Evolutionary conservation across 1,140 invertebrate genomes (phyloP).

Genomic region (Antheraea pernyi): DNA sequence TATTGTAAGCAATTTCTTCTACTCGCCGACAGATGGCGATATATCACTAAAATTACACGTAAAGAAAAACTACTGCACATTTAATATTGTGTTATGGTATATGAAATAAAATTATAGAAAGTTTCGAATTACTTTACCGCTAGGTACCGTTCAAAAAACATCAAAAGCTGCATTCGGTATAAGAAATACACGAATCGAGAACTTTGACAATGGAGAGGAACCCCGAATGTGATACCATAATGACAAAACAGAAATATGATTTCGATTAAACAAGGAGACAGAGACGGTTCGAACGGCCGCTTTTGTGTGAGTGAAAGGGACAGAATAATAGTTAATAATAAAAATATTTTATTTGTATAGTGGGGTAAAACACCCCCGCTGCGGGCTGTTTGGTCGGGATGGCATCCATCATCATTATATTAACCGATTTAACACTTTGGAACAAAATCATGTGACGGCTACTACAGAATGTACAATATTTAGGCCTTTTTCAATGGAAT

Average conservation of each 20-base stretch:
- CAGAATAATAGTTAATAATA: conserved; percentile 70
- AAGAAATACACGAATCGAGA: conserved; percentile 70
- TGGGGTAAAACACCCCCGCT: conserved; percentile 78
- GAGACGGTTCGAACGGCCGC: conserved; percentile 26
- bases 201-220: conserved; percentile 74
- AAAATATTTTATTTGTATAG: conserved; percentile 79
- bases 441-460: conserved; percentile 71
- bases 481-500: neutral
- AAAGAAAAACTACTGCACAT: conserved; percentile 5
- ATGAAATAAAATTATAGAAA: neutral
- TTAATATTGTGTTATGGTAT: neutral
- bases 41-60: conserved; percentile 17
- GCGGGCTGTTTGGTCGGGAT: conserved; percentile 72
- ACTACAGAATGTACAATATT: conserved; percentile 13
- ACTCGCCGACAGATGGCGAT: conserved; percentile 65
- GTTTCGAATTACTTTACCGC: conserved; percentile 55
- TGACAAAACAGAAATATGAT: conserved; percentile 79
- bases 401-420: conserved; percentile 78
- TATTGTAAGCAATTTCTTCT: conserved; percentile 31
- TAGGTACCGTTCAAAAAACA: conserved; percentile 55
- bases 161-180: conserved; percentile 63
- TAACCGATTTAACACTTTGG: conserved; percentile 79
- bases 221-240: conserved; percentile 76
- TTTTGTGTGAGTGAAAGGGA: conserved; percentile 45
- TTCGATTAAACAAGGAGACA: conserved; percentile 72